Conservation (phyloP, 2,888 invertebrate species). For the Lottia gigantea region DNA sequence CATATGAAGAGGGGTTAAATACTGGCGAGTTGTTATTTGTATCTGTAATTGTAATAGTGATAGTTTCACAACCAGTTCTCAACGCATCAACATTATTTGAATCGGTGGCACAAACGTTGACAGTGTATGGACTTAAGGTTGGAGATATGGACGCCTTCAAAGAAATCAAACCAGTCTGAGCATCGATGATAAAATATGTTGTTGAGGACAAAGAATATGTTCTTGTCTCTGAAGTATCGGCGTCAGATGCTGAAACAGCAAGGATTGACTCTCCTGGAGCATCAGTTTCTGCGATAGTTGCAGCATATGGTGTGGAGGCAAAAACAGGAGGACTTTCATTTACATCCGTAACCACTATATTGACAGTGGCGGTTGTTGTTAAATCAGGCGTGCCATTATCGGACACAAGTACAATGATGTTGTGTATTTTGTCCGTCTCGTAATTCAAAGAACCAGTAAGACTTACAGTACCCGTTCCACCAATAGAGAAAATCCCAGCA, state of each 20-base stretch:
- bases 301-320: conserved; percentile 24
- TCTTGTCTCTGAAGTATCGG: conserved; percentile 39
- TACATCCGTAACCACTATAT: conserved; percentile 43
- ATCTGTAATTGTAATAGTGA: conserved; percentile 50
- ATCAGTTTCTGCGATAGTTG: conserved; percentile 32
- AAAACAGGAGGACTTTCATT: conserved; percentile 55
- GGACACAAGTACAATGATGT: conserved; percentile 40
- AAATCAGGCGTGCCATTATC: conserved; percentile 40
- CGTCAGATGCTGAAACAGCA: conserved; percentile 42
- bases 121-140: conserved; percentile 14
- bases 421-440: conserved; percentile 37
- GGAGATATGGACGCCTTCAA: conserved; percentile 30
- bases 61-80: conserved; percentile 28
- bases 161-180: conserved; percentile 27
- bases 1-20: conserved; percentile 48
- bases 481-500: conserved; percentile 32
- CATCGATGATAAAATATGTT: conserved; percentile 32
- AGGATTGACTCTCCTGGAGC: conserved; percentile 33
- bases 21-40: conserved; percentile 55
- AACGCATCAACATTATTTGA: conserved; percentile 22
- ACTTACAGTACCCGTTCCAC: conserved; percentile 35
- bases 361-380: conserved; percentile 41
- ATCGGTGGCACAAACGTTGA: conserved; percentile 34
- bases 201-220: conserved; percentile 36
- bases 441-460: conserved; percentile 45